Conservation (phyloP, 2,797 vertebrate genomes). For the Pseudopleuronectes americanus region DNA sequence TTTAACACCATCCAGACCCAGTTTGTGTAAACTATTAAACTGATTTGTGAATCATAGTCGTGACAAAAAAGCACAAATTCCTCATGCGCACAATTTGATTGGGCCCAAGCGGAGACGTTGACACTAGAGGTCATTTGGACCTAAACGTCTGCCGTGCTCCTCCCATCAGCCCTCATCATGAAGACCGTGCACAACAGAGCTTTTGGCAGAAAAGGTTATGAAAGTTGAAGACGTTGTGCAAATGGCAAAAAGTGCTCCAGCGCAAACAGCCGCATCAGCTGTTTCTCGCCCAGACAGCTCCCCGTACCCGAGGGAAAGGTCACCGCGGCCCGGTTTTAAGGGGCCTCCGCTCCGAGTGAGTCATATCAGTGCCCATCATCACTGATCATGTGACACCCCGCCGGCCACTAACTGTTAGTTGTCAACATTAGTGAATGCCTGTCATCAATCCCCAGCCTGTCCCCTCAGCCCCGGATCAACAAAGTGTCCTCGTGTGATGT, state of each 20-base stretch:
- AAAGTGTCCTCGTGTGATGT: slow-evolving; percentile 32
- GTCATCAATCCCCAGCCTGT: slow-evolving; percentile 69
- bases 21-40: slow-evolving; percentile 49
- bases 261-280: slow-evolving; percentile 78
- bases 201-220: slow-evolving; percentile 78
- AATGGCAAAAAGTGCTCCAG: slow-evolving; percentile 67
- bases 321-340: slow-evolving; percentile 68
- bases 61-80: slow-evolving; percentile 10
- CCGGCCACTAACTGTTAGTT: slow-evolving; percentile 71
- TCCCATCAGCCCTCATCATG: slow-evolving; percentile 61
- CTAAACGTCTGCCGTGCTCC: slow-evolving; percentile 38
- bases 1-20: slow-evolving; percentile 49
- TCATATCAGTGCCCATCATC: slow-evolving; percentile 75
- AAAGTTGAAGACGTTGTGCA: slow-evolving; percentile 63
- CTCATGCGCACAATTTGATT: slow-evolving; percentile 19
- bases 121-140: slow-evolving; percentile 52
- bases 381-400: slow-evolving; percentile 76
- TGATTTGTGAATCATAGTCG: slow-evolving; percentile 27
- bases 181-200: slow-evolving; percentile 62
- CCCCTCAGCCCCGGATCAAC: slow-evolving; percentile 54
- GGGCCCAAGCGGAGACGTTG: slow-evolving; percentile 31
- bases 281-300: slow-evolving; percentile 70
- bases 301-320: slow-evolving; percentile 78
- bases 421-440: slow-evolving; percentile 75
- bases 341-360: slow-evolving; percentile 68